phyloP scores from a whole-genome alignment of 2,113 vertebrate genomes.

The Paramormyrops kingsleyae region DNA sequence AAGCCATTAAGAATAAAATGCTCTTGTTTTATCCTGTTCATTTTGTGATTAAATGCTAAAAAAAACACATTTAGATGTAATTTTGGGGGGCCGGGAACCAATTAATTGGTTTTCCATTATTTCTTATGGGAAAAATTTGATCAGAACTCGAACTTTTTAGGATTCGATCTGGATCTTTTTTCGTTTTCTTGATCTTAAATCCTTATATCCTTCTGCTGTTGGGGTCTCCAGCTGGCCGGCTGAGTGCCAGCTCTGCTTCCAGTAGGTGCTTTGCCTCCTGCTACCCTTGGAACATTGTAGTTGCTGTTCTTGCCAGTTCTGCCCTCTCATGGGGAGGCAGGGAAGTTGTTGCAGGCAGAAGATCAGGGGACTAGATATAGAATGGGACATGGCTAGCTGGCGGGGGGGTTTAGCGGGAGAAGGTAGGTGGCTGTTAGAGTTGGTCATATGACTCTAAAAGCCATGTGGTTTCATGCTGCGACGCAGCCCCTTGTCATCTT shows the following conservation, averaged over 20 bases:
- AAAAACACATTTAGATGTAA: too few relatives aligned
- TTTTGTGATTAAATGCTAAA: too few relatives aligned
- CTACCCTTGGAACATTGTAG: neutral
- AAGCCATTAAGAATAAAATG: too few relatives aligned
- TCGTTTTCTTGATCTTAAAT: neutral
- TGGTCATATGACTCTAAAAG: neutral
- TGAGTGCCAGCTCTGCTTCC: neutral
- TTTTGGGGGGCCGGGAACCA: too few relatives aligned
- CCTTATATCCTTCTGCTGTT: neutral
- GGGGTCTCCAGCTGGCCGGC: neutral
- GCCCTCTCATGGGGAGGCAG: neutral
- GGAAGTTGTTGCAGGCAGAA: neutral
- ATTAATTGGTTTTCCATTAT: too few relatives aligned
- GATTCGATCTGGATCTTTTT: too few relatives aligned
- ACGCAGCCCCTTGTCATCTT: neutral
- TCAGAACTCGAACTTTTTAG: too few relatives aligned
- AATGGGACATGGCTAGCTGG: neutral
- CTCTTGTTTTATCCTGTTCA: too few relatives aligned
- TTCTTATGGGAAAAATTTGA: too few relatives aligned
- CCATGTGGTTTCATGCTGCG: neutral
- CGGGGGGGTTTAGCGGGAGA: neutral
- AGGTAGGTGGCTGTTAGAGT: neutral
- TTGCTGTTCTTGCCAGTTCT: neutral
- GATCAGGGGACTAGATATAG: neutral
- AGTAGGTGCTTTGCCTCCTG: neutral